These are phyloP conservation scores for Rhipidura dahli DNA, from an alignment of 2,113 vertebrate genomes.

Conservation along the genomic window DNA sequence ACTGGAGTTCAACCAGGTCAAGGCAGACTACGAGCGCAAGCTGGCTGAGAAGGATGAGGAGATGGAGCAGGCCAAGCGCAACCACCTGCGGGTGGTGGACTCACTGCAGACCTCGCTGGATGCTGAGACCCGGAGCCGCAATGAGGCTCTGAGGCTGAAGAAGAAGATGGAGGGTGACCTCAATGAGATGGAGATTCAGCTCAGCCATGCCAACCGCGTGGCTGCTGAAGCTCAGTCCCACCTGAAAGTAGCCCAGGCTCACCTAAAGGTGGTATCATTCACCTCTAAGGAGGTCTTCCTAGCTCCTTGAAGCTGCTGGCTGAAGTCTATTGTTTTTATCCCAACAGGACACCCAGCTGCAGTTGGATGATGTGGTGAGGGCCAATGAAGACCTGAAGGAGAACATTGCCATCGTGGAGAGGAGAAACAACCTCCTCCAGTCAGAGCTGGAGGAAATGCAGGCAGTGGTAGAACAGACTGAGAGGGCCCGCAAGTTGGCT, in stretches of 20 bases:
- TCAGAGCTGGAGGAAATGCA: conserved; percentile 83
- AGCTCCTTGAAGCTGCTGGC: not conserved
- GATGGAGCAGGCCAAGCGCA: conserved; percentile 90
- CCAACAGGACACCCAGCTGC: conserved; percentile 79
- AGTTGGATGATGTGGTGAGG: conserved; percentile 76
- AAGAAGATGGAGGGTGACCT: conserved; percentile 93
- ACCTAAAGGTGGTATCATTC: not conserved
- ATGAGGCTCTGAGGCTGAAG: conserved; percentile 88
- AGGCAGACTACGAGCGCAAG: conserved; percentile 87
- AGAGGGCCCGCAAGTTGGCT: conserved; percentile 80
- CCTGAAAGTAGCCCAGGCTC: not conserved
- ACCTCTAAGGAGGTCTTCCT: not conserved
- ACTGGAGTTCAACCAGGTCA: conserved; percentile 88
- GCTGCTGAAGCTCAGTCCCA: conserved; percentile 77
- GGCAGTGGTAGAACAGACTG: conserved; percentile 80
- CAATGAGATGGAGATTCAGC: conserved; percentile 92
- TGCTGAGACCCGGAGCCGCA: conserved; percentile 86
- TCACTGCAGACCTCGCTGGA: conserved; percentile 90
- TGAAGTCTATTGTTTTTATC: not conserved
- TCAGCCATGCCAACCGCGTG: conserved; percentile 78
- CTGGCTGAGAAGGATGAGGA: conserved; percentile 90
- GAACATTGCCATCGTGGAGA: conserved; percentile 76
- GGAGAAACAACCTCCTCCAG: conserved; percentile 79
- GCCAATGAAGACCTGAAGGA: conserved; percentile 82
- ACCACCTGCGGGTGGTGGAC: conserved; percentile 85